Evolutionary conservation across 92 coral and sea anemone genomes (phyloP), one percentile per base, ranked within the genome.

Genomic region (Phenganax subtilis): DNA sequence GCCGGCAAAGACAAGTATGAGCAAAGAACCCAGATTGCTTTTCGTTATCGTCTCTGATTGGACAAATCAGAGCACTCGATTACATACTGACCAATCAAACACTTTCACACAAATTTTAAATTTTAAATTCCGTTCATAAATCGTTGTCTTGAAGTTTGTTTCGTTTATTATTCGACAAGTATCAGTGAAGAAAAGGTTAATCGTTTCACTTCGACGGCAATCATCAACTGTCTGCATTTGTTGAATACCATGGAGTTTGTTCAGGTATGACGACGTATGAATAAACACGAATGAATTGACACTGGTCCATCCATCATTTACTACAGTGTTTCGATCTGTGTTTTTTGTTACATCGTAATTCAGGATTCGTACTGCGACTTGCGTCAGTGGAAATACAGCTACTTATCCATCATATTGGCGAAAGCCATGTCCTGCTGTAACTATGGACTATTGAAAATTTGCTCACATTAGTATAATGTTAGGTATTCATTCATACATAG

Each of bases 201-300:
- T 30, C 53, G 3, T n/a, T 68, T 68, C 10, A 11, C 12, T 3
- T 15, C 73, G 30, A 68, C 10, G 14, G 17, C 31, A 68, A 68
- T 37, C 52, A 68, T 30, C 73, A 12, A 37, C 73, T 68, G 31
- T 51, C 54, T 68, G 52, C 73, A 37, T 9, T 28, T 17, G 15
- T 68, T 68, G 47, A 37, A 37, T 68, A n/a, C 73, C 73, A 68
- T 68, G 73, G 73, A 68, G 7, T 68, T 30, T 68, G 7, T 30
- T 12, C 73, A 68, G 73, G 73, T 68, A 68, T 29, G 53, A 37
- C 73, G 30, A 20, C 25, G 25, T 20, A 20, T 20, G 25, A 20
- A 20, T 20, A 20, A 20, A 20, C 25, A 20, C 25, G 25, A 17
- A 3, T 62, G 7, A n/a, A n/a, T 62, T n/a, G 10, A 16, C 14